phyloP scores from a whole-genome alignment of 1,140 invertebrate species.

The Brachionus sp. region DNA sequence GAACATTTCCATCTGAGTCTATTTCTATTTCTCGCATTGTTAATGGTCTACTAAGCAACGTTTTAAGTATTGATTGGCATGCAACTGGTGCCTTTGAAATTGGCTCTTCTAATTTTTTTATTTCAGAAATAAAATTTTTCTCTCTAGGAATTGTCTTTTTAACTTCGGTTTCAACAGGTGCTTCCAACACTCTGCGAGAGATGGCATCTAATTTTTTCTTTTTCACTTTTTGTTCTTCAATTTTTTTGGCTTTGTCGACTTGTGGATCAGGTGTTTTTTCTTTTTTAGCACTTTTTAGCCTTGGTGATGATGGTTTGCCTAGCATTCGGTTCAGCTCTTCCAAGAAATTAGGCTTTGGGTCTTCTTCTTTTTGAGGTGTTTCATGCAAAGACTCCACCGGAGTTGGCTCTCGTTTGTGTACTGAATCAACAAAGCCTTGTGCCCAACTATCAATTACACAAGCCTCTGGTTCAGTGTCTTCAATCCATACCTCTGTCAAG shows the following conservation, averaged over 20 bases:
- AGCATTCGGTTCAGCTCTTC: conserved; percentile 41
- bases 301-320: background rate
- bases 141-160: conserved; percentile 2
- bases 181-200: background rate
- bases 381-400: background rate
- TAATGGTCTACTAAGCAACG: conserved; percentile 15
- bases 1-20: conserved; percentile 32
- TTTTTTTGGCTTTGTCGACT: background rate
- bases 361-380: background rate
- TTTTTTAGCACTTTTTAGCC: background rate
- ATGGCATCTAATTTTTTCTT: conserved; percentile 16
- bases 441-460: conserved; percentile 58
- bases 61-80: conserved; percentile 29
- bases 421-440: conserved; percentile 53
- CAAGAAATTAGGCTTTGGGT: background rate
- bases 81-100: conserved; percentile 40
- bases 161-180: background rate
- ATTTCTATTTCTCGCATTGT: conserved; percentile 28
- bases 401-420: background rate
- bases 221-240: background rate
- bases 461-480: conserved; percentile 57
- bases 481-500: conserved; percentile 51
- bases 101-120: conserved; percentile 37
- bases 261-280: background rate
- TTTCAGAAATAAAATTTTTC: conserved; percentile 24